Evolutionary conservation across 2,113 vertebrate genomes (phyloP).

Genomic region (Neolamprologus kungweensis): DNA sequence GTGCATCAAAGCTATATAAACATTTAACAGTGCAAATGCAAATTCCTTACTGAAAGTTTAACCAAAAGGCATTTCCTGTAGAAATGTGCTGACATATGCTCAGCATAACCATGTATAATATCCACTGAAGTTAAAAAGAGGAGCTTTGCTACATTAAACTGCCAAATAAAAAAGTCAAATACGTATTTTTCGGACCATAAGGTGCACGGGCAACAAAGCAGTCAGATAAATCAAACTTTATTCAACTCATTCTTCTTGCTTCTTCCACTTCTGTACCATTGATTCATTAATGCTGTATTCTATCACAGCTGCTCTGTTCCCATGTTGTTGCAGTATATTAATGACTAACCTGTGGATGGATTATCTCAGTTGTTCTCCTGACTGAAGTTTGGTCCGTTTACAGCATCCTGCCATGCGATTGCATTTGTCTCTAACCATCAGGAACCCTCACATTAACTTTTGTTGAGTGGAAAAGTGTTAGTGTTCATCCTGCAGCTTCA

Average conservation of each 20-base stretch:
- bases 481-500: too few species aligned
- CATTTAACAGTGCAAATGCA: accelerated
- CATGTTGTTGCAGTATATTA: accelerated
- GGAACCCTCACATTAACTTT: too few species aligned
- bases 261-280: neutral
- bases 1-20: accelerated
- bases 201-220: accelerated
- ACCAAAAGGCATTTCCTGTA: neutral
- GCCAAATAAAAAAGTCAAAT: neutral
- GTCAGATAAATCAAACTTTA: neutral
- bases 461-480: too few species aligned
- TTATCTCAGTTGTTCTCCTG: too few species aligned
- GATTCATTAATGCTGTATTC: neutral
- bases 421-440: accelerated
- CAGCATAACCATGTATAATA: neutral
- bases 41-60: neutral
- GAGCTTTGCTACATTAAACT: accelerated
- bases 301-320: accelerated
- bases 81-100: accelerated
- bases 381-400: too few species aligned
- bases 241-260: accelerated
- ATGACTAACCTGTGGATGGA: too few species aligned
- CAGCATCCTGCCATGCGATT: accelerated
- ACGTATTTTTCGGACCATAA: accelerated
- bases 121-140: neutral